Evolutionary conservation across 2,888 invertebrate species (phyloP).

Genomic region (Hylaea fasciaria): DNA sequence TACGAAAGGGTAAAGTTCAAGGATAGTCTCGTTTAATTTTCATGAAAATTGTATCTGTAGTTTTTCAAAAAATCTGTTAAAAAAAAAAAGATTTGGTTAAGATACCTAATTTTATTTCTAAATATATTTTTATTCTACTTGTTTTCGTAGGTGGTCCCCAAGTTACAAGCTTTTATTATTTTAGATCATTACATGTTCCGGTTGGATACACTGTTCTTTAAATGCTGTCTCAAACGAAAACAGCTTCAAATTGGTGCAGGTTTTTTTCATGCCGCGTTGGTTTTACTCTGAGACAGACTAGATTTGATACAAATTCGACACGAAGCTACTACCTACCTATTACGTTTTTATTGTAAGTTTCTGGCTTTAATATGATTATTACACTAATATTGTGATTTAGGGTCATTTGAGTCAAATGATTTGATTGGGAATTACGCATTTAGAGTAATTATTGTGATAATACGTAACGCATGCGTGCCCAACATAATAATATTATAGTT

Average conservation of each 20-base stretch:
- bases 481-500: too few species aligned
- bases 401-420: conserved; percentile 7
- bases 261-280: neutral
- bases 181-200: conserved; percentile 26
- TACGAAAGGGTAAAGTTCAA: too few species aligned
- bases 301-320: conserved; percentile 13
- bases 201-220: conserved; percentile 11
- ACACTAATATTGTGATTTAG: conserved; percentile 20
- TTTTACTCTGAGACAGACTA: conserved; percentile 1
- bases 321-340: conserved; percentile 1
- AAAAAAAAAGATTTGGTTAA: too few species aligned
- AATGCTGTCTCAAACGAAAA: conserved; percentile 17
- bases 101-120: too few species aligned
- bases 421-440: neutral
- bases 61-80: too few species aligned
- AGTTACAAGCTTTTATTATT: conserved; percentile 23
- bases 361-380: conserved; percentile 18
- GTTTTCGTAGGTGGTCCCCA: conserved; percentile 19
- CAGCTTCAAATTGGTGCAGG: neutral
- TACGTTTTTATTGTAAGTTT: conserved; percentile 7
- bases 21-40: too few species aligned
- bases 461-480: too few species aligned
- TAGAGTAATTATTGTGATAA: too few species aligned
- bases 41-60: too few species aligned
- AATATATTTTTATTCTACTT: too few species aligned